Conservation (phyloP, 2,113 vertebrate species). For the Lonchura striata region DNA sequence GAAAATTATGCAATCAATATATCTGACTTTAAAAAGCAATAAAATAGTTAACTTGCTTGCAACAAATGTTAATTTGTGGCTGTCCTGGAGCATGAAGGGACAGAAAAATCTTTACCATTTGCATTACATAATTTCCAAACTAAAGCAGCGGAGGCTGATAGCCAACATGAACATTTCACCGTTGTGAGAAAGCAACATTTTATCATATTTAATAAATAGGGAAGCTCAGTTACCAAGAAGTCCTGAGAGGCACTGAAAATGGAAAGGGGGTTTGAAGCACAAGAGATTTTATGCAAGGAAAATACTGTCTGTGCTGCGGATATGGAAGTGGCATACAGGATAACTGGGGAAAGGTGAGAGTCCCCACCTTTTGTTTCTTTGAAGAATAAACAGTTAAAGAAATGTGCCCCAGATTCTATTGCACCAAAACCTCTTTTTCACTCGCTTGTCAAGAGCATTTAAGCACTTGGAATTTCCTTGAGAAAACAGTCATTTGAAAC, state of each 20-base stretch:
- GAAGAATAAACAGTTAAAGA: neutral
- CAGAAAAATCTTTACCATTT: neutral
- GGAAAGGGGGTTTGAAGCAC: neutral
- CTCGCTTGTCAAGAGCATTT: neutral
- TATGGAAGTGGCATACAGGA: neutral
- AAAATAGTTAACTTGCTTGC: neutral
- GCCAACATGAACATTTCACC: neutral
- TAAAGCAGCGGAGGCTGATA: neutral
- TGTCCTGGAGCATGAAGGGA: neutral
- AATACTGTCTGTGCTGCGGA: neutral
- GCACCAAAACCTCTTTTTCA: neutral
- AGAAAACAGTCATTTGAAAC: neutral
- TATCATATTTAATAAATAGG: neutral
- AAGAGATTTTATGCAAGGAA: neutral
- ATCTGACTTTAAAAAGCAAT: neutral
- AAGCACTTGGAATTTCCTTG: neutral
- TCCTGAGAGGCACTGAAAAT: neutral
- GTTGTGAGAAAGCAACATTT: neutral
- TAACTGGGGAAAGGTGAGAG: neutral
- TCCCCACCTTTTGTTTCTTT: neutral
- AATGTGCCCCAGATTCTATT: neutral
- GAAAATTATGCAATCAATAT: conserved; percentile 20
- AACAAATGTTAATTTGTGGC: neutral
- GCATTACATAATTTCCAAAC: neutral
- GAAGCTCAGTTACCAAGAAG: neutral